A percentile compares a stretch with the other conserved stretches of the same genome.
These are phyloP conservation scores for Dicranocentrus wangi DNA, from an alignment of 2,888 invertebrate species.

Conservation along the genomic window DNA sequence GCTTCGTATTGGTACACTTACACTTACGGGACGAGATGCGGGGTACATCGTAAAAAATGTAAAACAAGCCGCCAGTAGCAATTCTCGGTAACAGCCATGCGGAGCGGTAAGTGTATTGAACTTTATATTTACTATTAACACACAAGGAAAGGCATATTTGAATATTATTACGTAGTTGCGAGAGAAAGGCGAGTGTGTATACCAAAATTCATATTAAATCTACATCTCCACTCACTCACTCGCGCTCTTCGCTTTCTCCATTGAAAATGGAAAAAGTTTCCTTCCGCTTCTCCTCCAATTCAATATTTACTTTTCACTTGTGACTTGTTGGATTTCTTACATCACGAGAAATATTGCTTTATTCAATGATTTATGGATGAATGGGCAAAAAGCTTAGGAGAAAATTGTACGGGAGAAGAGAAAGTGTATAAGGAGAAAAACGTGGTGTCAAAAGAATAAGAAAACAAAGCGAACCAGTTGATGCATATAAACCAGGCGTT, in stretches of 20 bases:
- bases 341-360: constrained; percentile 24
- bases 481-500: too few species aligned
- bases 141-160: not conserved
- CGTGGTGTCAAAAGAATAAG: not conserved
- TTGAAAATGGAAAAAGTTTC: constrained; percentile 25
- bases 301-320: constrained; percentile 44
- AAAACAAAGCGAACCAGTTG: not conserved
- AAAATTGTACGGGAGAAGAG: not conserved
- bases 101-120: too few species aligned
- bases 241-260: constrained; percentile 8
- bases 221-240: too few species aligned
- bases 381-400: constrained; percentile 5
- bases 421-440: constrained; percentile 5
- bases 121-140: not conserved
- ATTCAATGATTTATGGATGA: constrained; percentile 54
- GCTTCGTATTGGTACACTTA: too few species aligned
- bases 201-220: too few species aligned
- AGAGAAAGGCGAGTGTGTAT: too few species aligned
- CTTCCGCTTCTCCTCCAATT: constrained; percentile 29
- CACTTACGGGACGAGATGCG: too few species aligned
- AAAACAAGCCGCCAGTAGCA: too few species aligned
- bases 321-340: constrained; percentile 32
- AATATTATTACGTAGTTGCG: constrained; percentile 7
- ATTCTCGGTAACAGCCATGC: too few species aligned
- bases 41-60: too few species aligned